Percentiles rank a stretch among this genome's conserved stretches.
Evolutionary conservation across 2,888 invertebrate genomes (phyloP).

Genomic region (Tryphoninae sp.): DNA sequence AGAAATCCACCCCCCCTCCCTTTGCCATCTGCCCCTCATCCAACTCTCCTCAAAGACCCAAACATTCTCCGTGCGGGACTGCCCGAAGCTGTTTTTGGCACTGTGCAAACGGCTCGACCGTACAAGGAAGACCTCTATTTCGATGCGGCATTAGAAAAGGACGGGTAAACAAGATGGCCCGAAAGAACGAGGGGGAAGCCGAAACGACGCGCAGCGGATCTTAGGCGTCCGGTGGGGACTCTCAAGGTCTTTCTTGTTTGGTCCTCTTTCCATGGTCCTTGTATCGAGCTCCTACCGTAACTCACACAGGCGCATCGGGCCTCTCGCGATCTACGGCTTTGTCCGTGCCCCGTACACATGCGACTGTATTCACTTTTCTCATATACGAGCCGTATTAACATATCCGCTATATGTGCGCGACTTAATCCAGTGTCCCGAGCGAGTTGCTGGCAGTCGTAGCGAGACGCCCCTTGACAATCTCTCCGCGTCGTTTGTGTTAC

Average conservation of each 20-base stretch:
- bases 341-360: not conserved
- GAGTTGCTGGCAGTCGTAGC: conserved; percentile 45
- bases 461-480: conserved; percentile 49
- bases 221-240: conserved; percentile 52
- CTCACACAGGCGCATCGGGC: conserved; percentile 30
- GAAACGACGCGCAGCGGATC: conserved; percentile 34
- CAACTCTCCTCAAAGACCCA: not conserved
- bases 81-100: conserved; percentile 58
- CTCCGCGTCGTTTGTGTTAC: not conserved
- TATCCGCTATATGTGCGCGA: conserved; percentile 31
- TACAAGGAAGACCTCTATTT: conserved; percentile 59
- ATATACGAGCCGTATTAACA: conserved; percentile 34
- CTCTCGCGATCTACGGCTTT: not conserved
- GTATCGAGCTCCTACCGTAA: conserved; percentile 49
- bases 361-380: conserved; percentile 22
- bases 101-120: conserved; percentile 57
- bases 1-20: conserved; percentile 39
- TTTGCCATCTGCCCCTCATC: conserved; percentile 11
- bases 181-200: conserved; percentile 35
- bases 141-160: conserved; percentile 44
- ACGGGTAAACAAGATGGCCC: conserved; percentile 40
- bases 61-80: conserved; percentile 28
- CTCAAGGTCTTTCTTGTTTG: conserved; percentile 67
- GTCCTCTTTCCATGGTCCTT: conserved; percentile 58
- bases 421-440: conserved; percentile 48